Evolutionary conservation across 2,888 invertebrate genomes (phyloP).

Genomic region (Volucella bombylans): DNA sequence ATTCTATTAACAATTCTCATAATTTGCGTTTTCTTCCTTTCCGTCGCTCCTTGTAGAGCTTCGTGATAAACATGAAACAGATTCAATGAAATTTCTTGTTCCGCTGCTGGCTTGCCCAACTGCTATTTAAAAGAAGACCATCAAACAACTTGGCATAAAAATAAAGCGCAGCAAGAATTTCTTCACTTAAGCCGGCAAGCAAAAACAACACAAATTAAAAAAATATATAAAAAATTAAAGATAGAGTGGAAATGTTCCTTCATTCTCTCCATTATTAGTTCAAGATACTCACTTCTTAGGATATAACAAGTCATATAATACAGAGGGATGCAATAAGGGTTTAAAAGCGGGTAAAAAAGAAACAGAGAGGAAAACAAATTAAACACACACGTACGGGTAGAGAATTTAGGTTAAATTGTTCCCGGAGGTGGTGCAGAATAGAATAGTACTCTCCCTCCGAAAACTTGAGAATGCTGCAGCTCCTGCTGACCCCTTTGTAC

Average conservation of each 20-base stretch:
- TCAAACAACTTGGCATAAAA: slow-evolving; percentile 33
- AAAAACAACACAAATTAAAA: slow-evolving; percentile 25
- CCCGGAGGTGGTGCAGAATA: slow-evolving; percentile 58
- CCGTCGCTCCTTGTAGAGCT: neutral
- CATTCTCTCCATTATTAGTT: slow-evolving; percentile 55
- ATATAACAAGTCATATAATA: slow-evolving; percentile 1
- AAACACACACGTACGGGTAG: slow-evolving; percentile 37
- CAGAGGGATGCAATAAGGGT: slow-evolving; percentile 11
- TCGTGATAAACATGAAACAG: slow-evolving; percentile 27
- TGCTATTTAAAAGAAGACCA: slow-evolving; percentile 13
- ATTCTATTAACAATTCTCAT: slow-evolving; percentile 33
- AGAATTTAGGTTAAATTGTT: slow-evolving; percentile 71
- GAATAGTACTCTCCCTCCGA: slow-evolving; percentile 42
- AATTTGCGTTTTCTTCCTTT: neutral
- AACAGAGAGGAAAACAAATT: slow-evolving; percentile 4
- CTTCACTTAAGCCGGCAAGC: slow-evolving; percentile 57
- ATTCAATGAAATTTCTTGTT: slow-evolving; percentile 56
- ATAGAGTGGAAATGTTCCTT: neutral
- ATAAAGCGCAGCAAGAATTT: slow-evolving; percentile 54
- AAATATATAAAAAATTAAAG: slow-evolving; percentile 12
- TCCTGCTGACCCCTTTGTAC: slow-evolving; percentile 46
- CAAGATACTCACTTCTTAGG: slow-evolving; percentile 47
- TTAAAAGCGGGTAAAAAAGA: neutral
- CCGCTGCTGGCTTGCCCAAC: slow-evolving; percentile 33
- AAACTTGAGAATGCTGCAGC: slow-evolving; percentile 46